phyloP scores from a whole-genome alignment of 2,888 invertebrate species.

The Tenthredo notha region DNA sequence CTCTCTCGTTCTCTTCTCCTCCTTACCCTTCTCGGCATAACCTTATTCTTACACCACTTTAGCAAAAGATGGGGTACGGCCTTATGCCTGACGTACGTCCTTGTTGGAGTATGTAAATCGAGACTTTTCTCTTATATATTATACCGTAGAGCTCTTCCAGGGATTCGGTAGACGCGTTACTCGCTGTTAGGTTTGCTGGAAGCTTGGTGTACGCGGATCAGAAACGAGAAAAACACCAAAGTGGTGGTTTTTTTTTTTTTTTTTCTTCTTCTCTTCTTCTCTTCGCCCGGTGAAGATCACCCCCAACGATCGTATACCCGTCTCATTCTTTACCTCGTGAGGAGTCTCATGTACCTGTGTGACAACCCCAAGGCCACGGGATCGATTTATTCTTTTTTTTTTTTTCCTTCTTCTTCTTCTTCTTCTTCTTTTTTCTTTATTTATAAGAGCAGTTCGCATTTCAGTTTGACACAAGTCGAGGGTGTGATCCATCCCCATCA shows the following conservation, averaged over 20 bases:
- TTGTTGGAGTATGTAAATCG: slow-evolving; percentile 49
- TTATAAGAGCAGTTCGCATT: not conserved
- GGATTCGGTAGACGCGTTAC: not conserved
- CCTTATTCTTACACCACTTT: slow-evolving; percentile 78
- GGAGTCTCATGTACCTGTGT: not conserved
- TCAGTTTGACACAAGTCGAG: not conserved
- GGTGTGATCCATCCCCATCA: not conserved
- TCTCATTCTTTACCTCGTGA: not conserved
- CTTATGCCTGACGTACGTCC: not conserved
- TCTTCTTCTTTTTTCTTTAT: not conserved
- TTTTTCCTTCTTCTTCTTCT: too few species aligned
- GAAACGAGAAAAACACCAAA: not conserved
- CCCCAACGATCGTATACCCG: slow-evolving; percentile 5
- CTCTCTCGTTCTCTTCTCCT: not conserved
- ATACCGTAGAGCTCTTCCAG: not conserved
- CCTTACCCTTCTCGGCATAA: slow-evolving; percentile 56
- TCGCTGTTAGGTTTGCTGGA: too few species aligned
- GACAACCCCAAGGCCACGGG: not conserved
- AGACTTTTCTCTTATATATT: slow-evolving; percentile 17
- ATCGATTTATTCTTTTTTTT: slow-evolving; percentile 8
- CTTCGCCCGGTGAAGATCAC: not conserved
- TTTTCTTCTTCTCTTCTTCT: too few species aligned
- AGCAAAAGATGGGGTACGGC: slow-evolving; percentile 69
- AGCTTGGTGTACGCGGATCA: not conserved
- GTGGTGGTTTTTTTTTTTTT: not conserved